A percentile compares a stretch with the other conserved stretches of the same genome.
Conservation (phyloP, 2,888 invertebrate species). For the Hirtodrosophila duncani region DNA sequence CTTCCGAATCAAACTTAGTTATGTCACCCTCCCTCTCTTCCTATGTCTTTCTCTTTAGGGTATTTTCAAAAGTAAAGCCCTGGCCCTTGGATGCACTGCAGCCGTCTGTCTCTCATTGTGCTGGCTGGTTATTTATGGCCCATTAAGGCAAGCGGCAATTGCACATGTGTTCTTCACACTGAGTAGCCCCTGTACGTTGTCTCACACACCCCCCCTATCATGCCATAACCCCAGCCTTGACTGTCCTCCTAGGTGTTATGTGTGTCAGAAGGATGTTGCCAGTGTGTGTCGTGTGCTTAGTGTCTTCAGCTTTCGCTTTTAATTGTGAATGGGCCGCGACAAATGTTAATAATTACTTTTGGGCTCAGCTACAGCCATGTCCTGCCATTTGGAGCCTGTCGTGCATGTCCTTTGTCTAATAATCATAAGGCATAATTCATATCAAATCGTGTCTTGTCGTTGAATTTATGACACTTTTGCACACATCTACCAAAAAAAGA, state of each 20-base stretch:
- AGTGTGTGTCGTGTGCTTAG: conserved; percentile 29
- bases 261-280: conserved; percentile 47
- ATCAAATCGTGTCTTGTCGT: conserved; percentile 53
- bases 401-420: conserved; percentile 57
- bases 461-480: conserved; percentile 56
- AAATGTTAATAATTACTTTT: conserved; percentile 70
- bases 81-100: conserved; percentile 53
- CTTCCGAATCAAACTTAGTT: too few relatives aligned
- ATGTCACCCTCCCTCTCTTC: too few relatives aligned
- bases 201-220: neutral
- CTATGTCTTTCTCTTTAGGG: too few relatives aligned
- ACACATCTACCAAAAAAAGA: conserved; percentile 24
- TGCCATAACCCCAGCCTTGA: neutral
- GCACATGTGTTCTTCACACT: conserved; percentile 72
- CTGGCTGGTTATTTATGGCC: conserved; percentile 72
- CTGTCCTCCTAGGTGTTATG: conserved; percentile 37
- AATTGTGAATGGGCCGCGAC: conserved; percentile 56
- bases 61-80: conserved; percentile 10
- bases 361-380: conserved; percentile 29
- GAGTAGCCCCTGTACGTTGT: conserved; percentile 8
- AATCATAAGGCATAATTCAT: conserved; percentile 71
- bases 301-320: conserved; percentile 51
- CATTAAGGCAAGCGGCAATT: conserved; percentile 72
- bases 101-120: conserved; percentile 72
- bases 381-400: conserved; percentile 16